Evolutionary conservation across 2,888 invertebrate genomes (phyloP), one percentile per base, ranked within the genome.

Genomic region (Phortica magna): DNA sequence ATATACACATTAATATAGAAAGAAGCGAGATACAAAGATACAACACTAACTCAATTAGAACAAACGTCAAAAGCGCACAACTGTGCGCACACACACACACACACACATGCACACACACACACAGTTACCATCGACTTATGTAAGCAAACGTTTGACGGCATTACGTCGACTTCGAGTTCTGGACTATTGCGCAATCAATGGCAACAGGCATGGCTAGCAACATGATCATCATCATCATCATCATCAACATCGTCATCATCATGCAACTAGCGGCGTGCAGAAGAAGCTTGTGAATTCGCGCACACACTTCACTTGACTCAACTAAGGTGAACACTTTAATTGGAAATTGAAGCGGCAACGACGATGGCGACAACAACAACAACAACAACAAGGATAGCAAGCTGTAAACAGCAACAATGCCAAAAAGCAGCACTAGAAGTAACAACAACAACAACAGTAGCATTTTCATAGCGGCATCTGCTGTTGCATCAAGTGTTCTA

Each of bases 401-500:
- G 71, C 68, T 31, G 53, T 43, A 64, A 73, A 61, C 42, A 64
- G 82, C 83, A 84, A 78, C 78, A 76, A 53, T 59, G 7, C 12
- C 53, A 53, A n/a, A 10, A 14, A 31, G 64, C 41, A n/a, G 65
- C 42, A 67, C 7, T 7, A 48, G 14, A 2, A 48, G 39, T 75
- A 77, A 75, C 77, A 82, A 65, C 85, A 81, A 80, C 48, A 48
- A 48, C 48, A 48, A 48, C 67, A 17, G 3, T 7, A 59, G 59
- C 61, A 61, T 61, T 17, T 17, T 17, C 61, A 61, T 61, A 61
- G 70, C 70, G 53, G 68, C 68, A 68, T 71, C 53, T 41, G 53
- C 70, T 71, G 70, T 31, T 55, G 70, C 87, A 81, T 84, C 85
- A 86, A 86, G 85, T 86, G 85, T 86, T 86, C 85, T 88, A 86